Base-by-base conservation (phyloP, 2,113 vertebrate species). In the Dascyllus trimaculatus region DNA sequence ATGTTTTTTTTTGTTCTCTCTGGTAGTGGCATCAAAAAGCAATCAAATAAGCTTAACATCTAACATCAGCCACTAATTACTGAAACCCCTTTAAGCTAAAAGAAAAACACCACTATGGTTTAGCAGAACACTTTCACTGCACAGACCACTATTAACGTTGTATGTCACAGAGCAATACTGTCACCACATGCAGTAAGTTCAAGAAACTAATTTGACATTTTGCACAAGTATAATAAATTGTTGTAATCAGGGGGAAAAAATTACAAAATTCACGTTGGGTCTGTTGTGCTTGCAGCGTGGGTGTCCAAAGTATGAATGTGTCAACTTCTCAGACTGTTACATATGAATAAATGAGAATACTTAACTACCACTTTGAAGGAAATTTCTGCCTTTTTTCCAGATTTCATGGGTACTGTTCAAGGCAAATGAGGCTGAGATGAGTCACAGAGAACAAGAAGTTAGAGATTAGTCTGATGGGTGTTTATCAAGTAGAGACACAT, bases 181-280 rank as follows among this genome's bases (percentile, higher is more conserved):
- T 58, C n/a, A 68, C 11, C 58, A 63, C 22, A 21, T 40, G 40
- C 46, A 10, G 19, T 14, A 26, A 38, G 40, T 59, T 65, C 60
- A 38, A 15, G 29, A 67, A 35, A 1, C 66, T 0, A 0, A 52
- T 58, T 38, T 38, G 46, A 78, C 49, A 0, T 70, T 82, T 66
- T 26, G 14, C 17, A 65, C n/a, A 0, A 13, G 17, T 11, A 15
- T 45, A 70, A 38, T 9, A 35, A 58, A 8, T 4, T 25, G 52
- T 21, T 54, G 29, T 14, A 56, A 67, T 82, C 56, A 21, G 80
- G 4, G 32, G 22, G 22, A 18, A 1, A 21, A 49, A 51, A 32
- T 29, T 7, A 46, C 11, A 57, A 11, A 21, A 69, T 9, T 43
- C 48, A 35, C 24, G 7, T 61, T n/a, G 4, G 15, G 24, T 10